Evolutionary conservation across 2,797 vertebrate species (phyloP).

Genomic region (Choloepus didactylus): DNA sequence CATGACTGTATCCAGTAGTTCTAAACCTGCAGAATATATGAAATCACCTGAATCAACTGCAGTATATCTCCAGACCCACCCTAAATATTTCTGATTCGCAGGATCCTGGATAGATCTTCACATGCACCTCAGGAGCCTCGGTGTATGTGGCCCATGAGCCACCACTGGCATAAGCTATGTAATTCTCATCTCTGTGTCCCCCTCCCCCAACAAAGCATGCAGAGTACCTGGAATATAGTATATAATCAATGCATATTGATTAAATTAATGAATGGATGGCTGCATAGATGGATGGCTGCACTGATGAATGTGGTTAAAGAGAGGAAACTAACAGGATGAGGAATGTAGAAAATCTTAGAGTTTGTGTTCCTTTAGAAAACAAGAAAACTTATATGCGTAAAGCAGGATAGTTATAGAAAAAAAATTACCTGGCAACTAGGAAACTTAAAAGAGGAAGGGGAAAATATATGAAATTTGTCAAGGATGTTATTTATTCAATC

Average conservation of each 20-base stretch:
- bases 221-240: not conserved
- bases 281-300: not conserved
- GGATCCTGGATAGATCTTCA: not conserved
- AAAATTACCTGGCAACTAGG: not conserved
- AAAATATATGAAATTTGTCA: not conserved
- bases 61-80: not conserved
- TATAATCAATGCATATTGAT: not conserved
- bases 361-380: not conserved
- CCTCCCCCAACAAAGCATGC: not conserved
- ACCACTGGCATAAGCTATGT: not conserved
- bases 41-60: not conserved
- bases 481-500: not conserved
- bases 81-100: not conserved
- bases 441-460: not conserved
- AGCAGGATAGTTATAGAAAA: not conserved
- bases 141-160: not conserved
- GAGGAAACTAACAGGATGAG: not conserved
- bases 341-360: not conserved
- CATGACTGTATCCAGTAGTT: not conserved
- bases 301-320: not conserved
- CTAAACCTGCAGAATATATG: not conserved
- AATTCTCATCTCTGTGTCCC: not conserved
- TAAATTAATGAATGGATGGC: not conserved
- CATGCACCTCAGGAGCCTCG: not conserved
- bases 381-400: not conserved